A percentile compares a stretch with the other conserved stretches of the same genome.
Conservation (phyloP, 2,888 invertebrate genomes). For the Cephus pulcher region DNA sequence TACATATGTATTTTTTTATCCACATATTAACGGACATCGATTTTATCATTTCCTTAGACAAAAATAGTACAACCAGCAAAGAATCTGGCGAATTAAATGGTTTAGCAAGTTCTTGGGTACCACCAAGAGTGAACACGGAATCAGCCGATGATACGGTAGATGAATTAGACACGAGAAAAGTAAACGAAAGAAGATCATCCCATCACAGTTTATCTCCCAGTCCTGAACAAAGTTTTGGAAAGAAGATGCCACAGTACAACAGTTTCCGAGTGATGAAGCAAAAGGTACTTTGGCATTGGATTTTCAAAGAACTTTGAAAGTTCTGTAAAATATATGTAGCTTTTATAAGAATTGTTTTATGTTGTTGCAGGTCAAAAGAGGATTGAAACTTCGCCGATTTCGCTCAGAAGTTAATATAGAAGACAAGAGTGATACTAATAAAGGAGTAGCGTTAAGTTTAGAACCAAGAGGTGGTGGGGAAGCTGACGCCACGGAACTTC, state of each 20-base stretch:
- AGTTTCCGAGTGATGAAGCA: conserved; percentile 64
- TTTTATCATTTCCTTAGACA: conserved; percentile 33
- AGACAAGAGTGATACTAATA: conserved; percentile 54
- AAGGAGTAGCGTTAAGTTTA: conserved; percentile 53
- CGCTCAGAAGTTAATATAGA: conserved; percentile 66
- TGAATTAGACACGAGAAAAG: conserved; percentile 34
- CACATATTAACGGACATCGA: background rate
- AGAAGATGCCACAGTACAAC: conserved; percentile 58
- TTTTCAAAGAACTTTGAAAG: background rate
- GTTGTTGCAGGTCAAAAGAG: conserved; percentile 57
- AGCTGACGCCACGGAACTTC: conserved; percentile 64
- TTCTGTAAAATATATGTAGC: background rate
- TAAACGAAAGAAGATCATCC: conserved; percentile 45
- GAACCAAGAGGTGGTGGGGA: conserved; percentile 64
- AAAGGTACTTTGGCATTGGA: conserved; percentile 45
- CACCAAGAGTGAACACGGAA: conserved; percentile 37
- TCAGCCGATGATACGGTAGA: conserved; percentile 32
- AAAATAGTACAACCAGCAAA: conserved; percentile 46
- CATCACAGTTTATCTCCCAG: conserved; percentile 55
- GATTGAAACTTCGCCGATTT: conserved; percentile 63
- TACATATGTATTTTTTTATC: background rate
- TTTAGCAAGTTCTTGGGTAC: conserved; percentile 42
- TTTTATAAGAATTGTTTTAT: conserved; percentile 13
- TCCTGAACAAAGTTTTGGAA: conserved; percentile 55
- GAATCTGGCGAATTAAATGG: conserved; percentile 49